Percentiles rank a stretch among this genome's conserved stretches.
Evolutionary conservation across 2,113 vertebrate species (phyloP).

Genomic region (Notarius lentiginosus): DNA sequence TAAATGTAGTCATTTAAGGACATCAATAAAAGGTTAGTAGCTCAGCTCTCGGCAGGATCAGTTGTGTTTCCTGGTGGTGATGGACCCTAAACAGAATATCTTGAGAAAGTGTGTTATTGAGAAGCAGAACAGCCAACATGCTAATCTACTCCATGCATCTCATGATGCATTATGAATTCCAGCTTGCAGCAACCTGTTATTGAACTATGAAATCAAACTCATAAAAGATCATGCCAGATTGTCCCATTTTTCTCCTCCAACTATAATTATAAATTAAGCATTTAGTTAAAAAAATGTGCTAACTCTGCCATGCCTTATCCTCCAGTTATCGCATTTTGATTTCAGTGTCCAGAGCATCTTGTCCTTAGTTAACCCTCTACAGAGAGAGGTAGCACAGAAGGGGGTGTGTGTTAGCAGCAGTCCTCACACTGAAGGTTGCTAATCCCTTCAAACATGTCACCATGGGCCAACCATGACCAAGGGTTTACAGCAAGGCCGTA

Average conservation of each 20-base stretch:
- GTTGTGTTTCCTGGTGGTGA: neutral
- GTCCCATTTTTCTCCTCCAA: neutral
- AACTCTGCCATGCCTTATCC: neutral
- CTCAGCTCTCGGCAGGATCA: neutral
- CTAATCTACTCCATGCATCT: neutral
- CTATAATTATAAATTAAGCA: neutral
- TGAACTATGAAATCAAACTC: neutral
- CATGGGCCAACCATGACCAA: conserved; percentile 47
- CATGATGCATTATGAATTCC: neutral
- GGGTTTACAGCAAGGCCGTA: conserved; percentile 40
- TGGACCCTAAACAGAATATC: neutral
- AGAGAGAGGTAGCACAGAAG: neutral
- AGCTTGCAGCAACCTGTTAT: neutral
- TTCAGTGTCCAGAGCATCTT: conserved; percentile 14
- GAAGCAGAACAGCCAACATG: neutral
- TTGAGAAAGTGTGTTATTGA: neutral
- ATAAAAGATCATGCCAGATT: neutral
- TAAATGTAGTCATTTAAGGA: neutral
- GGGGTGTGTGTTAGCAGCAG: conserved; percentile 33
- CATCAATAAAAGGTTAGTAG: neutral
- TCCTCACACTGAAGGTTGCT: conserved; percentile 43
- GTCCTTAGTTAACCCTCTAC: conserved; percentile 33
- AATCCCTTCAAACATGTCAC: conserved; percentile 51
- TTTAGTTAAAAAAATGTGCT: neutral
- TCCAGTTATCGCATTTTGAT: neutral